Evolutionary conservation across 2,888 invertebrate species (phyloP).

Genomic region (Mallateleia sp.): DNA sequence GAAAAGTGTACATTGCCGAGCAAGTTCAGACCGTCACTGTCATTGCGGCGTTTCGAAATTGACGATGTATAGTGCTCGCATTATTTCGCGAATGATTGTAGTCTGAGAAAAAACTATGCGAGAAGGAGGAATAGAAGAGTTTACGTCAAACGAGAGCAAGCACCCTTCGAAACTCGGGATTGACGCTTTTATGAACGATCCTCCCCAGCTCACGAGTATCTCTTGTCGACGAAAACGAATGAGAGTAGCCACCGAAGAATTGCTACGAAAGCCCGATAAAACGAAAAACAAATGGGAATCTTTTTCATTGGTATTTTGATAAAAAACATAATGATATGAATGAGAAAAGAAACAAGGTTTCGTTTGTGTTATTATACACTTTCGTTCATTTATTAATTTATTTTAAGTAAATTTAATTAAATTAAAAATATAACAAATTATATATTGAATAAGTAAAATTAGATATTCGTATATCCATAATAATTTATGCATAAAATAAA

Average conservation of each 20-base stretch:
- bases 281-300: conserved; percentile 49
- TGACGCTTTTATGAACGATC: conserved; percentile 88
- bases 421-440: neutral
- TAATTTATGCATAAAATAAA: too few species aligned
- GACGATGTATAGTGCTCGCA: conserved; percentile 39
- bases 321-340: conserved; percentile 46
- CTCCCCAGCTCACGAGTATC: conserved; percentile 48
- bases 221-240: conserved; percentile 64
- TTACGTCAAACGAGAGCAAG: conserved; percentile 70
- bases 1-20: conserved; percentile 20
- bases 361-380: neutral
- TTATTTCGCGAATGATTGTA: conserved; percentile 68
- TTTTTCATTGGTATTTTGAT: conserved; percentile 58
- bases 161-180: conserved; percentile 85
- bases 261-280: conserved; percentile 45
- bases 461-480: too few species aligned
- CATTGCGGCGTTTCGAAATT: conserved; percentile 17
- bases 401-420: neutral
- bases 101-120: conserved; percentile 47
- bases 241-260: conserved; percentile 47
- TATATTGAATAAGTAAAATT: too few species aligned
- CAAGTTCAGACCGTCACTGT: conserved; percentile 33
- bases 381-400: neutral
- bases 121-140: conserved; percentile 56
- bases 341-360: conserved; percentile 12